A percentile compares a stretch with the other conserved stretches of the same genome.
Evolutionary conservation across 1,140 invertebrate species (phyloP).

Genomic region (Saccostrea cuccullata): DNA sequence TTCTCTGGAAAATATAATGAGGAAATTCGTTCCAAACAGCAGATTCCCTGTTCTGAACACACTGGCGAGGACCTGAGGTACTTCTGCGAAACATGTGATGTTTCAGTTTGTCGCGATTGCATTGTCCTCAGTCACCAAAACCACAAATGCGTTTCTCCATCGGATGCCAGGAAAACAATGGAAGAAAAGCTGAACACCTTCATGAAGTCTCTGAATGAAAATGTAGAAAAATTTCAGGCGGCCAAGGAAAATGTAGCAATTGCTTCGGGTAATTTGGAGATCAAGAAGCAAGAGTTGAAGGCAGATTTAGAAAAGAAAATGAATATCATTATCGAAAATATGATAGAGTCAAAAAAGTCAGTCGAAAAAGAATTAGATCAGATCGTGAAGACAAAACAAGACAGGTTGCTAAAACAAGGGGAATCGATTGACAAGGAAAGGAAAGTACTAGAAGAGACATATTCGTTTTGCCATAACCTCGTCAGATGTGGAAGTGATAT

Average conservation of each 20-base stretch:
- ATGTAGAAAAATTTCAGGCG: background rate
- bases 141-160: background rate
- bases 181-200: background rate
- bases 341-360: background rate
- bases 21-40: background rate
- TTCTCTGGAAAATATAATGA: conserved; percentile 1
- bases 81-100: conserved; percentile 23
- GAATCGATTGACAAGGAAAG: background rate
- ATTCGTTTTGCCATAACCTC: background rate
- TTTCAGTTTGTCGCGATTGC: conserved; percentile 17
- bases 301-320: background rate
- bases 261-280: background rate
- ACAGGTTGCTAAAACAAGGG: background rate
- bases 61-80: background rate
- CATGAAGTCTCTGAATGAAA: background rate
- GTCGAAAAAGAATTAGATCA: background rate
- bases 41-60: background rate
- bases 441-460: background rate
- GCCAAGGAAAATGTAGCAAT: background rate
- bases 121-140: conserved; percentile 5
- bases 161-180: background rate
- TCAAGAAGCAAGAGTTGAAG: background rate
- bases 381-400: background rate
- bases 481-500: background rate
- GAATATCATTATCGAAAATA: background rate